A percentile compares a stretch with the other conserved stretches of the same genome.
These are phyloP conservation scores for Urechis unicinctus DNA, from an alignment of 2,888 invertebrate species.

Conservation along the genomic window DNA sequence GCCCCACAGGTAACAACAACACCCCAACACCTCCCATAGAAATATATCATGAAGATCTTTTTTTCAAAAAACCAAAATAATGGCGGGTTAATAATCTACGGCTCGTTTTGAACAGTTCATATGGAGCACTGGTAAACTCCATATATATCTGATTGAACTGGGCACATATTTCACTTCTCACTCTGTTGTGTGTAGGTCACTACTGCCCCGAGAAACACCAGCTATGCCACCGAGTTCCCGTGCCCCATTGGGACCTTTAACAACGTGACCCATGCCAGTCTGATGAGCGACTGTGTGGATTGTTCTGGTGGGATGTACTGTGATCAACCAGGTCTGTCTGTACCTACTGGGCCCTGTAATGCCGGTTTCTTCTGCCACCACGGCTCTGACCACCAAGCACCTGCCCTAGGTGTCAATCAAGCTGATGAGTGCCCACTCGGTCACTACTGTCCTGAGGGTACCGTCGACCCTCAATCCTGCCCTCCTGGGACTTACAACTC, in stretches of 20 bases:
- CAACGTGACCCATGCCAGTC: conserved; percentile 32
- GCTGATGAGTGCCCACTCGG: conserved; percentile 40
- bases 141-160: no score
- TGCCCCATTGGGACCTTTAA: conserved; percentile 40
- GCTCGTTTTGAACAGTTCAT: background rate
- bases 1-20: no score
- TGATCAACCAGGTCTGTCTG: conserved; percentile 18
- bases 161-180: no score
- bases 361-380: conserved; percentile 38
- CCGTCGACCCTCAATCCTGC: conserved; percentile 27
- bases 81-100: no score
- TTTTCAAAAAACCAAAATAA: no score
- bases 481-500: conserved; percentile 21
- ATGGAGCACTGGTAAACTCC: background rate
- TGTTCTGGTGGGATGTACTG: conserved; percentile 33
- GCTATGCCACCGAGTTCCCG: conserved; percentile 28
- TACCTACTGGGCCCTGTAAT: conserved; percentile 21
- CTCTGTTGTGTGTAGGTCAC: no score
- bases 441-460: conserved; percentile 38
- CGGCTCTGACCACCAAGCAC: no score
- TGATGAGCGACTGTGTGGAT: conserved; percentile 29
- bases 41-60: no score
- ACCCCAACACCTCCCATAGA: no score
- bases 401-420: no score
- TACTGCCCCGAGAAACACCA: conserved; percentile 41